A percentile compares a stretch with the other conserved stretches of the same genome.
Evolutionary conservation across 1,140 invertebrate genomes (phyloP).

Genomic region (Cherax destructor): DNA sequence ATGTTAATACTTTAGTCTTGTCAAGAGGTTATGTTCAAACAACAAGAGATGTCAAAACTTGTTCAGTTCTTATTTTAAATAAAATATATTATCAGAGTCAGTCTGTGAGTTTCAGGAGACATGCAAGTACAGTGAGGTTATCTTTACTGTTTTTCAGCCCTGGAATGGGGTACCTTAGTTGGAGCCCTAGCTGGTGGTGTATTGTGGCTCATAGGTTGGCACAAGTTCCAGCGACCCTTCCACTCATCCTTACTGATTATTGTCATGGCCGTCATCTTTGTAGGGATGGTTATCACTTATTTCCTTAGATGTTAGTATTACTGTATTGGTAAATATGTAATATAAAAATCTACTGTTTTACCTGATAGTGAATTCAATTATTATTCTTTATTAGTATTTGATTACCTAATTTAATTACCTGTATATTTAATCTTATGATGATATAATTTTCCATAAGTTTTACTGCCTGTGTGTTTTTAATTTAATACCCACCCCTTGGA

Average conservation of each 20-base stretch:
- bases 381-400: no score
- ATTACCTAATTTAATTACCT: no score
- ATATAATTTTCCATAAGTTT: slow-evolving; percentile 15
- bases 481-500: background rate
- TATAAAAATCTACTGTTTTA: no score
- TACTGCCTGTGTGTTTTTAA: background rate
- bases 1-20: no score
- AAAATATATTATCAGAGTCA: no score
- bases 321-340: background rate
- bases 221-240: slow-evolving; percentile 79
- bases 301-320: slow-evolving; percentile 78
- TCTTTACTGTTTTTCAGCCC: slow-evolving; percentile 53
- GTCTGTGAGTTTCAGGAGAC: no score
- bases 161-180: slow-evolving; percentile 72
- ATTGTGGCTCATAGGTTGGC: slow-evolving; percentile 78
- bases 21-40: no score
- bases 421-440: no score
- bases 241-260: slow-evolving; percentile 79
- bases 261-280: slow-evolving; percentile 78
- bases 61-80: no score
- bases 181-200: slow-evolving; percentile 76
- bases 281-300: slow-evolving; percentile 79
- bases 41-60: no score
- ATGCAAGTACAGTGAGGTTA: background rate
- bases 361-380: no score